A percentile compares a stretch with the other conserved stretches of the same genome.
Evolutionary conservation across 1,140 invertebrate species (phyloP).

Genomic region (Drosophila bocki): DNA sequence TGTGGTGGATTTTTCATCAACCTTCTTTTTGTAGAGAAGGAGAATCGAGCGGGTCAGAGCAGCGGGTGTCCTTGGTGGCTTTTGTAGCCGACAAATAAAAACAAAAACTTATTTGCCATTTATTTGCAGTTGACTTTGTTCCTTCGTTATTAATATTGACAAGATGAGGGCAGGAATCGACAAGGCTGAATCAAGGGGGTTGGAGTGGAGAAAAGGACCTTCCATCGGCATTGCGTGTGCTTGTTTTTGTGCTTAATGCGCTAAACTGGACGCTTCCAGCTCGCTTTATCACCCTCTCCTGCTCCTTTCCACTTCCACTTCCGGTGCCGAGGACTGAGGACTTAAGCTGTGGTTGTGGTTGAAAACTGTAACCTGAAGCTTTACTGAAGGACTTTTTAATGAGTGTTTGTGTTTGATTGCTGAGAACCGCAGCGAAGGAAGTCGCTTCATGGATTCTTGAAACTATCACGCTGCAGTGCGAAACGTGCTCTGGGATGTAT

Average conservation of each 20-base stretch:
- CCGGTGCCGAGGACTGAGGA: conserved; percentile 51
- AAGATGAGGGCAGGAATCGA: conserved; percentile 25
- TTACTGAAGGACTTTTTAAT: conserved; percentile 79
- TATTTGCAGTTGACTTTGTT: conserved; percentile 75
- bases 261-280: conserved; percentile 47
- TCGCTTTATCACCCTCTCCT: not conserved
- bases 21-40: conserved; percentile 3
- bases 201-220: conserved; percentile 35
- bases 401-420: conserved; percentile 72
- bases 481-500: conserved; percentile 25
- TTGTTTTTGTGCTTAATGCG: conserved; percentile 75
- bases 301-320: conserved; percentile 49
- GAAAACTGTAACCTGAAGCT: conserved; percentile 73
- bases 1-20: conserved; percentile 30
- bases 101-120: conserved; percentile 76
- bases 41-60: conserved; percentile 6
- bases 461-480: conserved; percentile 8
- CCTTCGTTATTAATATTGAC: conserved; percentile 74
- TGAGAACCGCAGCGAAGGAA: conserved; percentile 34
- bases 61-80: conserved; percentile 59
- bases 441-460: conserved; percentile 26
- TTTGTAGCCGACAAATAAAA: conserved; percentile 61
- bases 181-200: conserved; percentile 22
- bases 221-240: conserved; percentile 49
- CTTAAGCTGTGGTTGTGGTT: conserved; percentile 69